Evolutionary conservation across 1,140 invertebrate species (phyloP), one percentile per base, ranked within the genome.

Genomic region (Drosophila trapezifrons): DNA sequence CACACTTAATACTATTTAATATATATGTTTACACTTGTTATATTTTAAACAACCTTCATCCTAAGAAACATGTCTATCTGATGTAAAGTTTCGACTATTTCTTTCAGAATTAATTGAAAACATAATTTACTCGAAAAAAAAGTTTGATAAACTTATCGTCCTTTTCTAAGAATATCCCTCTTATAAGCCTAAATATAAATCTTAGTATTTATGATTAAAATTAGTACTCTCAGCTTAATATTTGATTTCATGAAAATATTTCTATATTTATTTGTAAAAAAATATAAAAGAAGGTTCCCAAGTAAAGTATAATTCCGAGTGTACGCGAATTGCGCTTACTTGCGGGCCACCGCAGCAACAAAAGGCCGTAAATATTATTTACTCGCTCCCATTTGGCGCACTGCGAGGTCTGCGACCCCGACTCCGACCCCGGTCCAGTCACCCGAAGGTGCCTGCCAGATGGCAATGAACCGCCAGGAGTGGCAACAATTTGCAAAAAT

Each of bases 351-450:
- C 73, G 77, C 76, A 65, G 76, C 84, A 89, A 87, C 84, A 89
- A 87, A 89, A 80, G 83, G 73, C 84, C 73, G 84, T 87, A 89
- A 72, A 87, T 89, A 83, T 80, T 87, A 87, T 87, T 87, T 87
- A 89, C 73, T 80, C 70, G 80, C 69, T 67, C 69, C 82, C 80
- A 80, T 83, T 89, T 83, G 72, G 60, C 45, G 38, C 49, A 47
- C 63, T 56, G 27, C 64, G 62, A 64, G 47, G 54, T 25, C 25
- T 46, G 22, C 38, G 27, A 40, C 25, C 63, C 57, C 42, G 17
- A 13, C 51, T 37, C 29, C 18, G 13, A 15, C 51, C 58, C 46
- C 29, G 40, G 25, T 10, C 46, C 51, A 40, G 35, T 15, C 56
- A n/a, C 35, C 38, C 43, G 55, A 49, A 27, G 63, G 32, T 58